phyloP scores from a whole-genome alignment of 2,797 vertebrate genomes.

The Gadopsis marmoratus region DNA sequence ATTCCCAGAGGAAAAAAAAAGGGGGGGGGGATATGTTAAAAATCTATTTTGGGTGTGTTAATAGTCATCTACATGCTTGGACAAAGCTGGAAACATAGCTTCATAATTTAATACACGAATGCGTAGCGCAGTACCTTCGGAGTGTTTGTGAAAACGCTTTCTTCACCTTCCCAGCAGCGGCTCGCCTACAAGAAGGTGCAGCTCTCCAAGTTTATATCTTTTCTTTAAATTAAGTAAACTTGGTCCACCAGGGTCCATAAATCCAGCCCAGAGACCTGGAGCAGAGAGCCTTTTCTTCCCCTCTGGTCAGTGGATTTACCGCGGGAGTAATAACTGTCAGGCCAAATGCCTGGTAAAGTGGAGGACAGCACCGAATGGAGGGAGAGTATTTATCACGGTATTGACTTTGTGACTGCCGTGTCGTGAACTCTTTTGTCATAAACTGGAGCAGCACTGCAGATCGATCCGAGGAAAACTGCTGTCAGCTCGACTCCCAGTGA shows the following conservation, averaged over 20 bases:
- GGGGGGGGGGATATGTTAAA: constrained; percentile 3
- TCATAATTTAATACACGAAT: constrained; percentile 2
- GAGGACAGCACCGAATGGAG: constrained; percentile 84
- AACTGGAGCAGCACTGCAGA: constrained; percentile 86
- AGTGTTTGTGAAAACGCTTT: neutral
- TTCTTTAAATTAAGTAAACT: constrained; percentile 94
- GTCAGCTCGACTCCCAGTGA: constrained; percentile 88
- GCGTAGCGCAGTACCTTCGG: neutral
- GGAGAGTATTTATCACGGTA: constrained; percentile 90
- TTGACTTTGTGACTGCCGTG: constrained; percentile 91
- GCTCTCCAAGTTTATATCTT: constrained; percentile 77
- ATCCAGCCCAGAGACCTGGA: constrained; percentile 84
- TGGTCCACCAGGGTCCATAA: constrained; percentile 88
- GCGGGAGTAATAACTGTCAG: constrained; percentile 94
- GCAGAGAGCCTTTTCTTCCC: constrained; percentile 65
- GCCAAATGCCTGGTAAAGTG: constrained; percentile 89
- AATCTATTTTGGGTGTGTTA: constrained; percentile 37
- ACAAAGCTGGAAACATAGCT: constrained; percentile 20
- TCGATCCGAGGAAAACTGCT: constrained; percentile 88
- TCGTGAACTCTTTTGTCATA: constrained; percentile 93
- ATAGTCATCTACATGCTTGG: constrained; percentile 16
- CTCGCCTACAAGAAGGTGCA: constrained; percentile 49
- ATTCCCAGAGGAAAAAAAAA: constrained; percentile 25
- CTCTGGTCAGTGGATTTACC: constrained; percentile 92
- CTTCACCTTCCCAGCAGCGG: constrained; percentile 28